These are phyloP conservation scores for Notamacropus eugenii DNA, from an alignment of 2,797 vertebrate species.

Conservation along the genomic window DNA sequence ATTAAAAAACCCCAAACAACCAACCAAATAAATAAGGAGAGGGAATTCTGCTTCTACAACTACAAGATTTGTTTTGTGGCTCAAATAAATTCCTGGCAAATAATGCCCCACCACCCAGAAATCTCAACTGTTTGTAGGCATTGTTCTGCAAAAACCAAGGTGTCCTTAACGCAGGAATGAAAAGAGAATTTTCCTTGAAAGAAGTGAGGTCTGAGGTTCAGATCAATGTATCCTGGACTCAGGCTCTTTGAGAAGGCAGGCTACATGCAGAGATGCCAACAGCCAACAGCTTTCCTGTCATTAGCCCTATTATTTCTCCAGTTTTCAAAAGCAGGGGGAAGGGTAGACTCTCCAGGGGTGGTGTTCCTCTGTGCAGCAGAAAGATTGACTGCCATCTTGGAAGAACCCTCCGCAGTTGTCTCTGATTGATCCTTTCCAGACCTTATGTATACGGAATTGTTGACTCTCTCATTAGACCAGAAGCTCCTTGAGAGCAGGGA, in stretches of 20 bases:
- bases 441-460: not conserved
- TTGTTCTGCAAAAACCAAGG: conserved; percentile 62
- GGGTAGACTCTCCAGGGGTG: not conserved
- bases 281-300: conserved; percentile 23
- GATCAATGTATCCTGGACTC: conserved; percentile 25
- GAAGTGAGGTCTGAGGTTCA: not conserved
- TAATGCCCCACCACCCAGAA: not conserved
- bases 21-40: not conserved
- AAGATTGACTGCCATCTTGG: not conserved
- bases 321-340: not conserved
- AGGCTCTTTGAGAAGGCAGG: not conserved
- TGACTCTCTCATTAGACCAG: not conserved
- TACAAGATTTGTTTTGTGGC: conserved; percentile 53
- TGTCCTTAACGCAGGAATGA: conserved; percentile 20
- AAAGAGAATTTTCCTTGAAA: conserved; percentile 55
- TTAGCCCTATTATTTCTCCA: not conserved
- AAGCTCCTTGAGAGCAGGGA: not conserved
- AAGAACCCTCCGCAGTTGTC: not conserved
- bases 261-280: not conserved
- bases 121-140: conserved; percentile 38
- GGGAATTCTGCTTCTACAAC: conserved; percentile 43
- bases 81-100: conserved; percentile 61
- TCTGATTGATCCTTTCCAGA: not conserved
- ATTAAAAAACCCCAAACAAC: not conserved
- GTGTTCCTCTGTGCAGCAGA: conserved; percentile 5